These are phyloP conservation scores for Pyrochroa serraticornis DNA, from an alignment of 2,888 invertebrate species.

Conservation along the genomic window DNA sequence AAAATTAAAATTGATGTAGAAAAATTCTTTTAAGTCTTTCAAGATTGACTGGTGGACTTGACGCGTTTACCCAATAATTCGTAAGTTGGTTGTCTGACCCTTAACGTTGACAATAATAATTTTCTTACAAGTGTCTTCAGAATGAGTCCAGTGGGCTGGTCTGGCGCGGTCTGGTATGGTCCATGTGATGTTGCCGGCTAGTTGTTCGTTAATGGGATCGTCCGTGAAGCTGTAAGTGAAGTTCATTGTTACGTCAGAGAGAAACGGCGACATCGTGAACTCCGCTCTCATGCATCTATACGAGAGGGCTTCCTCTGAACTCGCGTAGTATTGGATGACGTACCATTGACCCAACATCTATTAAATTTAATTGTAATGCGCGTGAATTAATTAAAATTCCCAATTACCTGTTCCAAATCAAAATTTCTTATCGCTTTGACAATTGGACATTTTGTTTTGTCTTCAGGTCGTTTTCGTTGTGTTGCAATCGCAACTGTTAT, in stretches of 20 bases:
- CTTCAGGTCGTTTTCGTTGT: slow-evolving; percentile 60
- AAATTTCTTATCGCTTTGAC: slow-evolving; percentile 82
- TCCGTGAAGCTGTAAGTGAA: slow-evolving; percentile 87
- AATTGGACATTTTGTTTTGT: slow-evolving; percentile 74
- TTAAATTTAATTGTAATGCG: not conserved
- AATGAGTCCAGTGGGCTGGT: slow-evolving; percentile 87
- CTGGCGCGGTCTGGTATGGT: slow-evolving; percentile 72
- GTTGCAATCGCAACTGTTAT: not conserved
- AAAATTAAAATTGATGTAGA: slow-evolving; percentile 1
- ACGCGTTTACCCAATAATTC: too few relatives aligned
- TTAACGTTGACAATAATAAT: too few relatives aligned
- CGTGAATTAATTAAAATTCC: slow-evolving; percentile 2
- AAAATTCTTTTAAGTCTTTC: too few relatives aligned
- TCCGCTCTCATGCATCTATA: slow-evolving; percentile 87
- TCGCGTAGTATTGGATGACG: slow-evolving; percentile 87
- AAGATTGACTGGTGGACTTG: too few relatives aligned
- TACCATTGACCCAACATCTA: slow-evolving; percentile 85
- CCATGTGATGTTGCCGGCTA: slow-evolving; percentile 88
- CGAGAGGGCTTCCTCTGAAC: slow-evolving; percentile 83
- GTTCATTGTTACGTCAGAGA: slow-evolving; percentile 81
- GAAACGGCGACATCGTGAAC: slow-evolving; percentile 63
- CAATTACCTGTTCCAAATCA: slow-evolving; percentile 71
- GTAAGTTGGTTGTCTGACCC: too few relatives aligned
- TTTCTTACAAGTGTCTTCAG: slow-evolving; percentile 84
- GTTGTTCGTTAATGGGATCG: slow-evolving; percentile 79